Evolutionary conservation across 2,113 vertebrate genomes (phyloP), one percentile per base, ranked within the genome.

Genomic region (Nesoenas mayeri): DNA sequence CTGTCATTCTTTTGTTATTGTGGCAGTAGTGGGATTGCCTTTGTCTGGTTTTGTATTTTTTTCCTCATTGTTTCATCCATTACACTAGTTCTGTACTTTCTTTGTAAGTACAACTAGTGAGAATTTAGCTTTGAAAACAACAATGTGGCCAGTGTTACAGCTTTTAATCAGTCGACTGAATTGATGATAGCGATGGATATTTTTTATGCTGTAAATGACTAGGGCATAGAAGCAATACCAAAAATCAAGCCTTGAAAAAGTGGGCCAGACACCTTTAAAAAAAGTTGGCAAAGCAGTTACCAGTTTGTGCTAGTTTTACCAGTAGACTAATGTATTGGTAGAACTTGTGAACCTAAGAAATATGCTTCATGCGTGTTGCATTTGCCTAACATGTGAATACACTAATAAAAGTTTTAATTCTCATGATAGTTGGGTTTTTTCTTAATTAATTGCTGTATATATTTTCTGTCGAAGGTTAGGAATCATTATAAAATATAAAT

Each of bases 331-430:
- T 98, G 97, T 97, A 98, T 98, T 98, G 98, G 98, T 98, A 98
- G 98, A 98, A 98, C 98, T 97, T 89, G 96, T 98, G 98, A 98
- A 98, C 90, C 98, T 98, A 98, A 98, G 97, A 98, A 91, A 98
- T 98, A 98, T 99, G 98, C 98, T 99, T 98, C 98, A 98, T 97
- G 98, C 92, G 97, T 99, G 98, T 99, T 98, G 98, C 98, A 98
- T 99, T 99, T 99, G 98, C 98, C 98, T 99, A 99, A 98, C 98
- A 99, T 98, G 98, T 98, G 98, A 98, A 98, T 98, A 99, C 98
- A 98, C 98, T 99, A 99, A 99, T 99, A 99, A 99, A 98, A 97
- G 96, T 98, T 98, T 98, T 98, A 98, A 98, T 98, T 98, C 98
- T 98, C 98, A 93, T 97, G 93, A 73, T 66, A 67, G n/a, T 77